Conservation (phyloP, 1,140 invertebrate species). For the Drosophila kepulauana region DNA sequence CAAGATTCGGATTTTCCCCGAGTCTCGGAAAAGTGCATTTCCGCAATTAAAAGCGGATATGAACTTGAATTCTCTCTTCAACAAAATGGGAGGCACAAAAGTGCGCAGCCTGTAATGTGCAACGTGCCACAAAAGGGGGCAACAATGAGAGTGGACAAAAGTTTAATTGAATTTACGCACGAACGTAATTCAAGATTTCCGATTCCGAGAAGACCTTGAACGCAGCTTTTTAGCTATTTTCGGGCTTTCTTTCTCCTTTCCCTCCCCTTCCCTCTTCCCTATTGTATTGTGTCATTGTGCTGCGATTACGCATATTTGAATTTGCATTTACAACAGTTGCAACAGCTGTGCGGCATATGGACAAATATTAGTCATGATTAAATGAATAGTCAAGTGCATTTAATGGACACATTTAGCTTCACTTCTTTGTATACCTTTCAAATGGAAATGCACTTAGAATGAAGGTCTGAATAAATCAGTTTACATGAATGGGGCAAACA, state of each 20-base stretch:
- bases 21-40: constrained; percentile 60
- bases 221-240: neutral
- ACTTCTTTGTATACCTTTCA: neutral
- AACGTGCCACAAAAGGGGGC: constrained; percentile 24
- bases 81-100: constrained; percentile 29
- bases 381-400: constrained; percentile 12
- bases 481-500: neutral
- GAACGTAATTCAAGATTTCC: constrained; percentile 36
- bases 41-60: constrained; percentile 79
- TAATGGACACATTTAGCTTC: neutral
- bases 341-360: constrained; percentile 34
- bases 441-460: neutral
- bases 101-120: constrained; percentile 18
- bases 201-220: constrained; percentile 10
- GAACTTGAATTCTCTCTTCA: constrained; percentile 31
- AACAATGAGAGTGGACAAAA: constrained; percentile 1
- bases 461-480: neutral
- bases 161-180: constrained; percentile 37
- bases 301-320: constrained; percentile 26
- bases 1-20: neutral
- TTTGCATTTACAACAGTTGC: constrained; percentile 3
- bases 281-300: constrained; percentile 1
- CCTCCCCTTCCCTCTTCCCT: neutral
- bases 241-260: neutral
- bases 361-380: neutral